Evolutionary conservation across 2,113 vertebrate species (phyloP), one percentile per base, ranked within the genome.

Genomic region (Telmatochromis sp.): DNA sequence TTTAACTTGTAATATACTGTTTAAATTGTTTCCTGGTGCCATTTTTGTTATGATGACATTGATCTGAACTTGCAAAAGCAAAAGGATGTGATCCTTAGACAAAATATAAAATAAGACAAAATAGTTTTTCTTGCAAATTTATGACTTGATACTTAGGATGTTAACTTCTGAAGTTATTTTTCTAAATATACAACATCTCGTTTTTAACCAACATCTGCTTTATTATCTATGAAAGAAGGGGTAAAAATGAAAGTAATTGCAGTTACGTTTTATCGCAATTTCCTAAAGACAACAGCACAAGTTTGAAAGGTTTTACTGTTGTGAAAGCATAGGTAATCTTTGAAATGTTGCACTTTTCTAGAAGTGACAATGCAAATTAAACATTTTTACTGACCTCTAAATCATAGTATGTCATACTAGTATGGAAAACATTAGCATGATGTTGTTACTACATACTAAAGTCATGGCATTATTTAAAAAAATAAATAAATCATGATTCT

Each of bases 401-500:
- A 35, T 63, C 31, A 65, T 0, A 65, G 17, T 37, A 12, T 65
- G 33, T 65, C 33, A 65, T 37, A 0, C 1, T 65, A 37, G 19
- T 21, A 37, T 37, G 33, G 19, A 65, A 65, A 37, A 65, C 60
- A 13, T 13, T 65, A 65, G 19, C 60, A 65, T 0, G 10, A 3
- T 5, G 60, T 1, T 65, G 60, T 65, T 21, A 65, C 1, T 63
- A 65, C 33, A 65, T 65, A 37, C 60, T 65, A 65, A 65, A 65
- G 31, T 35, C 10, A 37, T 65, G 1, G 33, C 33, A 65, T 0
- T 37, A 37, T 65, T 65, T 37, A 2, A 37, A 65, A 19, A 65
- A 37, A 65, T 2, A 65, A 65, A 65, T 35, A 65, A 65, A 37
- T 65, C 60, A 13, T 8, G 7, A 65, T 21, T 65, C 19, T 13